Base-by-base conservation (phyloP, 2,113 vertebrate genomes). In the Pagrus major region DNA sequence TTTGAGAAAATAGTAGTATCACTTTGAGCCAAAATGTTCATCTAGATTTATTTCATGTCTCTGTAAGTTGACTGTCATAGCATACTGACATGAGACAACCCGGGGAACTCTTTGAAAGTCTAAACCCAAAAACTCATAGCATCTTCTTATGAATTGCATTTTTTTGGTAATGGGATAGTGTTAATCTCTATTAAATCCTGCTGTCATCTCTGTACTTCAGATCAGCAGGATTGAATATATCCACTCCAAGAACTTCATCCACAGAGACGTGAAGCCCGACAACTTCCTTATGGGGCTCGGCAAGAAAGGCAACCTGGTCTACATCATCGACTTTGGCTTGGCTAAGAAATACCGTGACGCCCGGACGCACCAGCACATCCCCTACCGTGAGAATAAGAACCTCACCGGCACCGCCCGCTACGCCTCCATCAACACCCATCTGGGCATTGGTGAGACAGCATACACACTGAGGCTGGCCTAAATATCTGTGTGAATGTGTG, bases 171-270 rank as follows among this genome's bases (percentile, higher is more conserved):
- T 44, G 16, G 61, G 42, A 20, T 15, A 4, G 12, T 65, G 44
- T 5, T n/a, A 5, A 0, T 16, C 33, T 33, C 15, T 29, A 3
- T n/a, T 44, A 23, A 49, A 47, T 5, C 27, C 25, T 29, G 27
- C 35, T 73, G 7, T 25, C 12, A 1, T 58, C 39, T 76, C n/a
- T 12, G 11, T 9, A 0, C 21, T 71, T 23, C 91, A 99, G 97
- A 99, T 99, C 94, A 99, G 97, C 81, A 95, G 98, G 81, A 99
- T 99, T 5, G 97, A 99, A 86, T 99, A 97, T 86, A 98, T 99
- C 92, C 98, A 99, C 96, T 98, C 97, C 85, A 99, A 99, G 96
- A 99, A 99, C 93, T 99, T 99, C 91, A 99, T 99, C 89, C 98
- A 99, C 92, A 94, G 98, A 83, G 98, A 99, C 39, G 97, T 99